Evolutionary conservation across 2,888 invertebrate species (phyloP), one percentile per base, ranked within the genome.

Genomic region (Alsophila aescularia): DNA sequence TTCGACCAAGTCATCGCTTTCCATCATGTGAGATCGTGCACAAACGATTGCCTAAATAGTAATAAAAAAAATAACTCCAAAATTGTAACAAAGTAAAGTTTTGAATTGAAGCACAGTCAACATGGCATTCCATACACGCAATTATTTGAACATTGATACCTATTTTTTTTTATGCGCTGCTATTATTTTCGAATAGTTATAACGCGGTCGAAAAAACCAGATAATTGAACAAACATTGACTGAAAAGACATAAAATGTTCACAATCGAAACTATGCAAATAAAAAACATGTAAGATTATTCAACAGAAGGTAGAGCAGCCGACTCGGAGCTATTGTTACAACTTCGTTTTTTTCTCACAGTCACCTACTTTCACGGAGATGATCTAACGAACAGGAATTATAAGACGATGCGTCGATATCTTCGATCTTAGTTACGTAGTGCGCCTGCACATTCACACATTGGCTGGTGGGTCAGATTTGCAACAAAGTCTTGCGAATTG

Each of bases 321-420:
- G n/a, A n/a, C n/a, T n/a, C 42, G 36, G 3, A 21, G 31, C 36
- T 53, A 55, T 59, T 55, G 58, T 53, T 50, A 15, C 15, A 54
- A 37, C 55, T 53, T 50, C 18, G 13, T 52, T 34, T 58, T 24
- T 47, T 69, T 76, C 73, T 56, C 71, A 73, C 58, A 68, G 41
- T 72, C 58, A 64, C 73, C 73, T 63, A 76, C 76, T 76, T 76
- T 76, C 76, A 62, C 62, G 64, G 35, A 48, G 54, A 67, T 75
- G 72, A 73, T 72, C 66, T 72, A 74, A 75, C 66, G 52, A 64
- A 69, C 67, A 63, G 62, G 63, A 60, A 50, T 27, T 37, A 43
- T 37, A 24, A 18, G 52, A 36, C 27, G 37, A 37, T 52, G 48
- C 37, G 52, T 54, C 48, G 50, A 50, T 52, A 41, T 24, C 24